Evolutionary conservation across 1,140 invertebrate genomes (phyloP).

Genomic region (fruit fly (Drosophila melanogaster)): Release_6_plus_ISO1_MT NT_033779.5:14359001-14359500

Average conservation of each 20-base stretch:
- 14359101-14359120: no score
- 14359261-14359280: background rate
- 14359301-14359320: slow-evolving; percentile 49
- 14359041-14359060: background rate
- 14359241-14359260: background rate
- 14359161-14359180: no score
- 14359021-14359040: background rate
- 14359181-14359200: no score
- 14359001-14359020: background rate
- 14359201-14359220: background rate
- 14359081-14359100: no score
- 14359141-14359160: no score
- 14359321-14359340: slow-evolving; percentile 42
- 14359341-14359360: slow-evolving; percentile 3
- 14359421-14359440: slow-evolving; percentile 50
- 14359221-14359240: no score
- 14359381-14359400: slow-evolving; percentile 76
- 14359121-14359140: no score
- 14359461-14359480: slow-evolving; percentile 57
- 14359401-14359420: slow-evolving; percentile 72
- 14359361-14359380: slow-evolving; percentile 40
- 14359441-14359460: slow-evolving; percentile 56
- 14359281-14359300: slow-evolving; percentile 42
- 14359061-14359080: no score
- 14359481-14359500: slow-evolving; percentile 51